Conservation (phyloP, 2,888 invertebrate species). For the Chesias legatella region DNA sequence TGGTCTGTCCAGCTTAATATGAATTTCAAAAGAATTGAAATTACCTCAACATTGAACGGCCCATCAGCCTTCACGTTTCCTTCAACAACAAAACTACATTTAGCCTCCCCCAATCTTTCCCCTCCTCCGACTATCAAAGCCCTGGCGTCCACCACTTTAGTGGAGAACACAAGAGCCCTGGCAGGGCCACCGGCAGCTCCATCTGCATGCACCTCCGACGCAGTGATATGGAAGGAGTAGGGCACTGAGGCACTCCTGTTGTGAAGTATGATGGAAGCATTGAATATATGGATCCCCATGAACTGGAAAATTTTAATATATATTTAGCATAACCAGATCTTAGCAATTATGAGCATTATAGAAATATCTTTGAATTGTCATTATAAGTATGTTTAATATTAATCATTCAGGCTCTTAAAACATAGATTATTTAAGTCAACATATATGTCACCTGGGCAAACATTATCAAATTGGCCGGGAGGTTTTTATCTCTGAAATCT, state of each 20-base stretch:
- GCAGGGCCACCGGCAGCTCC: conserved; percentile 86
- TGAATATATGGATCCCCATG: conserved; percentile 91
- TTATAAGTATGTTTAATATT: neutral
- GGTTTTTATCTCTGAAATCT: conserved; percentile 87
- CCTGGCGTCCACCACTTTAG: conserved; percentile 84
- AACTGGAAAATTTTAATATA: conserved; percentile 76
- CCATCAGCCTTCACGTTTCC: conserved; percentile 90
- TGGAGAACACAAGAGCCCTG: conserved; percentile 84
- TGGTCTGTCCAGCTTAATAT: too few relatives aligned
- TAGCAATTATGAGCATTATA: too few relatives aligned
- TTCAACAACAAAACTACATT: conserved; percentile 87
- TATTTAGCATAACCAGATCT: neutral
- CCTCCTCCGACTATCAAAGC: conserved; percentile 75
- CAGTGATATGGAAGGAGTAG: conserved; percentile 86
- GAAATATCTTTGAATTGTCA: too few relatives aligned
- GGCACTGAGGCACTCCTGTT: conserved; percentile 71
- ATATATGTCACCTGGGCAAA: conserved; percentile 86
- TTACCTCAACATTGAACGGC: conserved; percentile 91
- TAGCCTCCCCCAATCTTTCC: conserved; percentile 86
- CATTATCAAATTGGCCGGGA: conserved; percentile 89
- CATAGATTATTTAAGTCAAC: neutral
- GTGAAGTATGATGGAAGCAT: conserved; percentile 77
- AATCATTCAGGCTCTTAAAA: too few relatives aligned
- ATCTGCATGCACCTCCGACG: conserved; percentile 86
- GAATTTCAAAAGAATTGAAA: too few relatives aligned